A percentile compares a stretch with the other conserved stretches of the same genome.
phyloP scores from a whole-genome alignment of 30 jellyfish, hydroid and myxozoan species.

The Turritopsis dohrnii region DNA sequence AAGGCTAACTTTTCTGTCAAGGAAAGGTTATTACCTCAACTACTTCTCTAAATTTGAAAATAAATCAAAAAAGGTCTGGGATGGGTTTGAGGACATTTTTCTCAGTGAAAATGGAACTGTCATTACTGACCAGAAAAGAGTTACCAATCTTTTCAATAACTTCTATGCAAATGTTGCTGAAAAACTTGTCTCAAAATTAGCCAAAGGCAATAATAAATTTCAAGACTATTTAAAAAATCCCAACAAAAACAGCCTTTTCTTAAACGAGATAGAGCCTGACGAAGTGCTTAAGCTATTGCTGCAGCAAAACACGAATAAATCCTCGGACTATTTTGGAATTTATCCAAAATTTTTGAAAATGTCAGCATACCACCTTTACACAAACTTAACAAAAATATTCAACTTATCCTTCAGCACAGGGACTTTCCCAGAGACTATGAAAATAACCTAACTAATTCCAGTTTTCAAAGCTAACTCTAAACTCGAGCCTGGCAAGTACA shows the following conservation, averaged over 20 bases:
- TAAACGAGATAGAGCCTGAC: not conserved
- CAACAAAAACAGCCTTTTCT: not conserved
- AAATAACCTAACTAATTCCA: constrained; percentile 35
- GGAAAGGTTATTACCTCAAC: not conserved
- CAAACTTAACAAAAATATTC: constrained; percentile 26
- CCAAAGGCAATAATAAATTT: not conserved
- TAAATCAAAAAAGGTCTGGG: not conserved
- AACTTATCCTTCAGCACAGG: constrained; percentile 35
- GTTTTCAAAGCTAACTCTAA: constrained; percentile 30
- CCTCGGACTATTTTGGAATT: constrained; percentile 23
- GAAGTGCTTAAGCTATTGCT: constrained; percentile 3
- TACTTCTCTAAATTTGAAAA: not conserved
- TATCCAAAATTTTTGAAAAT: constrained; percentile 28
- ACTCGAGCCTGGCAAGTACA: constrained; percentile 20
- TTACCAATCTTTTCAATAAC: constrained; percentile 37
- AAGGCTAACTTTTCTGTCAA: constrained; percentile 1
- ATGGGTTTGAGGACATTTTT: not conserved
- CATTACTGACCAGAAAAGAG: constrained; percentile 34
- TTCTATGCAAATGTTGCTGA: constrained; percentile 31
- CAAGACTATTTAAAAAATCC: constrained; percentile 29
- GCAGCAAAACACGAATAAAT: constrained; percentile 4
- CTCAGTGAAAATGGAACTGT: constrained; percentile 6
- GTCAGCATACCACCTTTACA: not conserved
- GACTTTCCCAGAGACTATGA: constrained; percentile 18
- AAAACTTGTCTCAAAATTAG: constrained; percentile 28